phyloP scores from a whole-genome alignment of 2,113 vertebrate species.

The Ophiodon elongatus region DNA sequence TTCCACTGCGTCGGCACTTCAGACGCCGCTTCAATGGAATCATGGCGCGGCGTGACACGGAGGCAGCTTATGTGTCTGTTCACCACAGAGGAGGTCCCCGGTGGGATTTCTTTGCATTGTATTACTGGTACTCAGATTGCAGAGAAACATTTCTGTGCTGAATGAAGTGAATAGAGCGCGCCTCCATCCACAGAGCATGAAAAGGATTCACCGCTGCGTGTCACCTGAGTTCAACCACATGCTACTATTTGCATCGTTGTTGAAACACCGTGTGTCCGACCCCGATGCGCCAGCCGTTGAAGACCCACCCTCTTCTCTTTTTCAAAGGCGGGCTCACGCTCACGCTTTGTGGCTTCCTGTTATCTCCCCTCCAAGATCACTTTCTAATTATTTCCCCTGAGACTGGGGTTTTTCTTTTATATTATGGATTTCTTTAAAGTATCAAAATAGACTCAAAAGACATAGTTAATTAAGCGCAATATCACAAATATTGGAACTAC shows the following conservation, averaged over 20 bases:
- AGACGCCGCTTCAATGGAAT: background rate
- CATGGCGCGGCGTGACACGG: background rate
- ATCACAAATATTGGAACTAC: conserved; percentile 18
- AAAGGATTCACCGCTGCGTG: background rate
- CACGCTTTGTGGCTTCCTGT: background rate
- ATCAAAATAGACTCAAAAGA: conserved; percentile 4
- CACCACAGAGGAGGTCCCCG: conserved; percentile 6
- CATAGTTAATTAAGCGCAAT: conserved; percentile 31
- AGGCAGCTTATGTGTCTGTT: conserved; percentile 29
- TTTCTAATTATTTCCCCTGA: conserved; percentile 49
- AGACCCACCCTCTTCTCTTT: background rate
- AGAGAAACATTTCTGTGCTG: background rate
- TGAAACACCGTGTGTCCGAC: background rate
- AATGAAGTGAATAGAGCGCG: background rate
- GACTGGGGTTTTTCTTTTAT: conserved; percentile 24
- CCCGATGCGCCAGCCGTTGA: background rate
- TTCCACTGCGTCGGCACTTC: background rate
- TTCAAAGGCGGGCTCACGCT: background rate
- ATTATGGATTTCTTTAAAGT: conserved; percentile 24
- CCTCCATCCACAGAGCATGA: background rate
- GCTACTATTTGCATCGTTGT: background rate
- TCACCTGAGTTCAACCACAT: background rate
- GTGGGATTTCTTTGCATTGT: conserved; percentile 8
- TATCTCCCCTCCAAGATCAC: background rate
- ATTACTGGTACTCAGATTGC: background rate